Percentiles rank a stretch among this genome's conserved stretches.
These are phyloP conservation scores for Patella caerulea DNA, from an alignment of 2,888 invertebrate species.

Conservation along the genomic window DNA sequence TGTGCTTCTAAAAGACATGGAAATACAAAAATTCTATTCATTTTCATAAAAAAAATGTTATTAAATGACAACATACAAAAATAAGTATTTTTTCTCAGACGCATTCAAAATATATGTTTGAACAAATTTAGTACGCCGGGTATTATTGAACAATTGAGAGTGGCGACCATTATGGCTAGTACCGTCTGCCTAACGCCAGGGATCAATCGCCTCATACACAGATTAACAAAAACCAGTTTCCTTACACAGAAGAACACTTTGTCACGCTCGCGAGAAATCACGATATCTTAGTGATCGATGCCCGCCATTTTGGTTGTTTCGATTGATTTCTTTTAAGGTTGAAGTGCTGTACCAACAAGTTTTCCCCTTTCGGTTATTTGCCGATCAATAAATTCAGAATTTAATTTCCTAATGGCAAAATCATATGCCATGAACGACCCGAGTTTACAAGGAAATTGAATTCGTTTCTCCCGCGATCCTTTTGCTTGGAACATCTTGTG, in stretches of 20 bases:
- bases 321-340: not conserved
- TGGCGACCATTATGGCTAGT: too few species aligned
- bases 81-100: too few species aligned
- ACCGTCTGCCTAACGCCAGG: too few species aligned
- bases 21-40: too few species aligned
- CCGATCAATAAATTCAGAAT: not conserved
- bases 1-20: too few species aligned
- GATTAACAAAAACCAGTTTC: not conserved
- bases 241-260: not conserved
- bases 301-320: not conserved
- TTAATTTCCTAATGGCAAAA: conserved; percentile 7
- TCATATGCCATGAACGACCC: not conserved
- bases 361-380: not conserved
- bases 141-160: too few species aligned
- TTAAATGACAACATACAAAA: too few species aligned
- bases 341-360: not conserved
- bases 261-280: conserved; percentile 6
- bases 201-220: not conserved
- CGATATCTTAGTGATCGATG: not conserved
- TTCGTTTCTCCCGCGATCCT: not conserved
- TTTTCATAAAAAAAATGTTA: too few species aligned
- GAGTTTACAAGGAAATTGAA: not conserved
- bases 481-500: not conserved
- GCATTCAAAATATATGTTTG: too few species aligned
- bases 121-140: too few species aligned